These are phyloP conservation scores for Rhinogobio ventralis DNA, from an alignment of 2,797 vertebrate species.

Conservation along the genomic window DNA sequence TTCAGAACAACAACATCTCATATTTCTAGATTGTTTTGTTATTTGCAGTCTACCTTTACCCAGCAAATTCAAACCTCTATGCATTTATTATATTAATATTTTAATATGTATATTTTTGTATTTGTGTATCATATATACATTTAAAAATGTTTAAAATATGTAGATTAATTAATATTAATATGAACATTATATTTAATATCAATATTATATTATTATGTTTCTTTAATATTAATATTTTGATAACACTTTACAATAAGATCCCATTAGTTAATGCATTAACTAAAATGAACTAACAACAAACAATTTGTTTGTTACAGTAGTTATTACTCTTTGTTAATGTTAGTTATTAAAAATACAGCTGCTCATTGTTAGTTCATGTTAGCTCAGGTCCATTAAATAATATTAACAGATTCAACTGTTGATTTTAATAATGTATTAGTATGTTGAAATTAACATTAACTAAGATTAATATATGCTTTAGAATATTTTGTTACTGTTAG, in stretches of 20 bases:
- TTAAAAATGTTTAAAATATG: not conserved
- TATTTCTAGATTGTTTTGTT: not conserved
- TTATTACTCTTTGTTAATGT: not conserved
- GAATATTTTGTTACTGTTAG: not conserved
- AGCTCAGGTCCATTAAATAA: not conserved
- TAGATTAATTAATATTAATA: not conserved
- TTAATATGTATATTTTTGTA: not conserved
- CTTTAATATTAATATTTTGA: not conserved
- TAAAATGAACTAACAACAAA: no score
- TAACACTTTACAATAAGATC: not conserved
- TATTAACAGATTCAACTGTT: not conserved
- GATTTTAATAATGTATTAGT: not conserved
- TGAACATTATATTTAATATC: not conserved
- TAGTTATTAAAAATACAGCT: not conserved
- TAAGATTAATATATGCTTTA: not conserved
- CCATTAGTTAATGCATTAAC: no score
- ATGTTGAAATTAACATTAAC: not conserved
- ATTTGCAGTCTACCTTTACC: not conserved
- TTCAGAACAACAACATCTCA: not conserved
- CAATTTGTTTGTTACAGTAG: no score
- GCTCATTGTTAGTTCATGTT: not conserved
- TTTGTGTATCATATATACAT: not conserved
- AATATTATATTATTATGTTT: not conserved
- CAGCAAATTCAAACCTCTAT: not conserved
- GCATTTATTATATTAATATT: not conserved